Conservation (phyloP, 2,113 vertebrate species). For the Thermophis baileyi region DNA sequence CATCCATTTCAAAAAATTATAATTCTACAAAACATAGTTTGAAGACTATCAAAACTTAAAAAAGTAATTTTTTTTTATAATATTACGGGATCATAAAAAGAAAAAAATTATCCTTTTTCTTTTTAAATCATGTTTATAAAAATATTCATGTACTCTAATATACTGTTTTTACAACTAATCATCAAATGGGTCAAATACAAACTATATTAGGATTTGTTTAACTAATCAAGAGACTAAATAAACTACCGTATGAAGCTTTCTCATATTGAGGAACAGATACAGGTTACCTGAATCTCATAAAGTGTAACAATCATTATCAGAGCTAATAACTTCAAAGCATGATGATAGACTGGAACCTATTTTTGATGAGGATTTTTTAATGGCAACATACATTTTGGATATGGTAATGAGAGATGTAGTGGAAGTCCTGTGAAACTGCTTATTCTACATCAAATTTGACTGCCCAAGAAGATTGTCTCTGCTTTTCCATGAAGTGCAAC, state of each 20-base stretch:
- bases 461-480: neutral
- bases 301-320: neutral
- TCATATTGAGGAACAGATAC: neutral
- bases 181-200: neutral
- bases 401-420: neutral
- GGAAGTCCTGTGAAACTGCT: neutral
- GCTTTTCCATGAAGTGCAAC: neutral
- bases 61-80: conserved; percentile 5
- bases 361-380: neutral
- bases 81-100: neutral
- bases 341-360: neutral
- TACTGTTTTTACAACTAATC: neutral
- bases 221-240: neutral
- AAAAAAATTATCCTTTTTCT: neutral
- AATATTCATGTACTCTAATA: neutral
- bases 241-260: neutral
- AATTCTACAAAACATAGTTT: conserved; percentile 43
- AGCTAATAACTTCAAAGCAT: neutral
- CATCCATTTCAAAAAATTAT: conserved; percentile 32
- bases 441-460: neutral
- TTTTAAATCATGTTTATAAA: neutral
- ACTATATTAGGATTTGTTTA: neutral
- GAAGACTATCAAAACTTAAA: neutral
- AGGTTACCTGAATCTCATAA: neutral
- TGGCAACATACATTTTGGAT: neutral